Conservation (phyloP, 2,888 invertebrate genomes). For the Apeira syringaria region DNA sequence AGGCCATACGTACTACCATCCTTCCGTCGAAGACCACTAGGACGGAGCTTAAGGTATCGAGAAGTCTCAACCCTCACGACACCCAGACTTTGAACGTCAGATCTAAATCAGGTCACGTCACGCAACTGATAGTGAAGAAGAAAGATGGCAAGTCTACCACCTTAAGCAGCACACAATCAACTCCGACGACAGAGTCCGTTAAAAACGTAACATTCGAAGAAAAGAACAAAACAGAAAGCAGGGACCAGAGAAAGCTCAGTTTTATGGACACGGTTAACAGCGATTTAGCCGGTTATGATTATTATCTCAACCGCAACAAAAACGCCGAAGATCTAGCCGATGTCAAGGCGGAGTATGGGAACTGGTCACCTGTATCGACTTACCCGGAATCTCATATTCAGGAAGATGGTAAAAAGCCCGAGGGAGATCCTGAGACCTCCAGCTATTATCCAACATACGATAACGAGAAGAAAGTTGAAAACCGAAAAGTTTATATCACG, state of each 20-base stretch:
- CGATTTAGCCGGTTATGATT: conserved; percentile 75
- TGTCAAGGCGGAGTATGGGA: conserved; percentile 77
- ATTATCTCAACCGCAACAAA: conserved; percentile 71
- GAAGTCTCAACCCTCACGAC: conserved; percentile 90
- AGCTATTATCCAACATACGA: conserved; percentile 76
- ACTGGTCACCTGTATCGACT: conserved; percentile 79
- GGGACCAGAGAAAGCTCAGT: conserved; percentile 74
- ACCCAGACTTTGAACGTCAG: conserved; percentile 90
- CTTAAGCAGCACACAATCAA: conserved; percentile 46
- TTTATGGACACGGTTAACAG: conserved; percentile 65
- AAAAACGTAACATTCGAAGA: conserved; percentile 48
- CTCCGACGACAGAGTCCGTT: conserved; percentile 59
- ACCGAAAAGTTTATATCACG: conserved; percentile 76
- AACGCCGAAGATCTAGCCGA: conserved; percentile 68
- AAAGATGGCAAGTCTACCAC: conserved; percentile 81
- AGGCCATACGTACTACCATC: conserved; percentile 70
- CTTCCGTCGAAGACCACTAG: conserved; percentile 85
- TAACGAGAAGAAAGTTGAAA: conserved; percentile 68
- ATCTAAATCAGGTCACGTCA: conserved; percentile 89
- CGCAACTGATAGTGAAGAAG: conserved; percentile 90
- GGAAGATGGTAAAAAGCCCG: conserved; percentile 67
- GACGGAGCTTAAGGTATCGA: conserved; percentile 89
- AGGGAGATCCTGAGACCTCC: conserved; percentile 65
- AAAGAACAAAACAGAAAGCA: conserved; percentile 68
- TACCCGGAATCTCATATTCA: conserved; percentile 77